These are phyloP conservation scores for Eurystomus glaucurus DNA, from an alignment of 2,797 vertebrate genomes.

Conservation along the genomic window DNA sequence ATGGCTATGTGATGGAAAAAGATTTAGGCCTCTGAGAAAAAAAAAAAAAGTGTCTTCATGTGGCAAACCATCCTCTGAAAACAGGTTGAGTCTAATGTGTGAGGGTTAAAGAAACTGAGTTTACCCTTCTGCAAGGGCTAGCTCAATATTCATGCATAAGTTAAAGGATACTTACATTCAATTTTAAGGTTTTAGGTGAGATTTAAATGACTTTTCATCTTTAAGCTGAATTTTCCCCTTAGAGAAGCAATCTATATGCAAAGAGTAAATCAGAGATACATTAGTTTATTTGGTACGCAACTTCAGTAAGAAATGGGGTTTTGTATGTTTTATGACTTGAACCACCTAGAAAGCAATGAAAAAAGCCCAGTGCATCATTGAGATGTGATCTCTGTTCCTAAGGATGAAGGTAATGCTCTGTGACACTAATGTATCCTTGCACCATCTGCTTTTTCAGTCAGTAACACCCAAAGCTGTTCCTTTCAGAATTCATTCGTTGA, in stretches of 20 bases:
- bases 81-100: not conserved
- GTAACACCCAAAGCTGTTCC: conserved; percentile 64
- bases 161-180: conserved; percentile 30
- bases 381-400: conserved; percentile 32
- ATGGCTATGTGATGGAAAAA: not conserved
- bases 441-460: conserved; percentile 77
- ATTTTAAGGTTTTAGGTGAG: conserved; percentile 41
- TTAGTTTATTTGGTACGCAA: not conserved
- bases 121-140: not conserved
- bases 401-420: conserved; percentile 66
- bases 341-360: not conserved
- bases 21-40: not conserved
- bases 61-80: not conserved
- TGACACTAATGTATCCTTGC: conserved; percentile 73
- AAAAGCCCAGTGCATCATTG: not conserved
- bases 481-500: conserved; percentile 63
- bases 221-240: conserved; percentile 20
- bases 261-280: conserved; percentile 21
- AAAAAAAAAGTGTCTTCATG: not conserved
- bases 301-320: not conserved
- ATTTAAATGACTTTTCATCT: conserved; percentile 22
- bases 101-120: conserved; percentile 1
- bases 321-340: conserved; percentile 6
- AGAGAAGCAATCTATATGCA: conserved; percentile 42
- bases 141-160: conserved; percentile 11